Base-by-base conservation (phyloP, 2,888 invertebrate genomes). In the Tethea ocularis region DNA sequence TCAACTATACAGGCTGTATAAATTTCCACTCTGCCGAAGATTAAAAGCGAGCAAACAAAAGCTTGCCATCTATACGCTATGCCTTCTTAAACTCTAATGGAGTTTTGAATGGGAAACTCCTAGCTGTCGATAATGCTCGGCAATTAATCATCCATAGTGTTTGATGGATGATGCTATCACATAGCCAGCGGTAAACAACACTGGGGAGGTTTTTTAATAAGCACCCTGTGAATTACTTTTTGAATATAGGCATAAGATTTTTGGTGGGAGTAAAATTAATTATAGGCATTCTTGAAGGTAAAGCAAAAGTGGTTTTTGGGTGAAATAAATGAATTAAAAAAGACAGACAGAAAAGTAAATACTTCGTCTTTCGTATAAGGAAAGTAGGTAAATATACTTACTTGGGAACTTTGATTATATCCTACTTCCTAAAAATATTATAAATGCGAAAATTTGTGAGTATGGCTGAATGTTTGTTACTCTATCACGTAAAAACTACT, bases 61-160 rank as follows among this genome's bases (percentile, higher is more conserved):
- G 46, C 41, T 20, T 8, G 41, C 46, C 20, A 46, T 46, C 46
- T 46, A 46, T 46, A 46, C 17, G 20, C 46, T 46, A 20, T 46
- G 46, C 46, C 46, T 46, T 70, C 71, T 71, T 63, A 61, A 68
- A 64, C 69, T 69, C 64, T 77, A 81, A 81, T 79, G 74, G 76
- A 73, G 68, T 77, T 75, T 72, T 75, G 78, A 77, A 77, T 74
- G 67, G 69, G 70, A 67, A 66, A 60, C 69, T 46, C 51, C 4
- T 51, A 69, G 71, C 74, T 79, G 80, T 77, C 85, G 82, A 85
- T 86, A 83, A 84, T 83, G 78, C 46, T 77, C 67, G 63, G 78
- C 78, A 83, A 85, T 86, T 86, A 85, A 84, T 86, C 83, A 78
- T 82, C 68, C 38, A 4, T 22, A 62, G 58, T 51, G 57, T 58